phyloP scores from a whole-genome alignment of 2,888 invertebrate genomes.

The Sesamia inferens region DNA sequence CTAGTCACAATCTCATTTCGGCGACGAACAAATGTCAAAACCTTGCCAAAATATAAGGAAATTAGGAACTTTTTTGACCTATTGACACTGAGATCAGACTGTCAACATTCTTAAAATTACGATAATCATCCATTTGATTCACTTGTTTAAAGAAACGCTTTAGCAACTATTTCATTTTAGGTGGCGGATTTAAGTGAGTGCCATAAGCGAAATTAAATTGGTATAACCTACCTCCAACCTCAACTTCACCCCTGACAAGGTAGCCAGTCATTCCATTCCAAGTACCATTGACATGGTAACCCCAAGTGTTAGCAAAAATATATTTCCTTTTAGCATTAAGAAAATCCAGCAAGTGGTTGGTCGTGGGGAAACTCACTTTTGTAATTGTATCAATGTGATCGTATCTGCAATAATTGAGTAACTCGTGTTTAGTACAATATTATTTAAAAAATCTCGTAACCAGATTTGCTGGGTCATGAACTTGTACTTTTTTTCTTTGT shows the following conservation, averaged over 20 bases:
- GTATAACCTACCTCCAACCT: slow-evolving; percentile 89
- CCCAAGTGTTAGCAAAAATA: slow-evolving; percentile 90
- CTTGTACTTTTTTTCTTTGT: slow-evolving; percentile 14
- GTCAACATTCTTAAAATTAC: too few relatives aligned
- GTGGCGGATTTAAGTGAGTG: neutral
- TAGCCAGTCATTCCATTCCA: slow-evolving; percentile 93
- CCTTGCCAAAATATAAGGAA: too few relatives aligned
- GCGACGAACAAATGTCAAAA: too few relatives aligned
- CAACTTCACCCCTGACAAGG: slow-evolving; percentile 89
- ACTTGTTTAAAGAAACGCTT: neutral
- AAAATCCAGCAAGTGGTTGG: slow-evolving; percentile 89
- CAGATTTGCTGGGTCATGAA: slow-evolving; percentile 25
- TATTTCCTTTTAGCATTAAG: slow-evolving; percentile 90
- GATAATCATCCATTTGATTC: neutral
- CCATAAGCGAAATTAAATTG: neutral
- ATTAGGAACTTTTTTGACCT: too few relatives aligned
- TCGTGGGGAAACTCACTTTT: slow-evolving; percentile 91
- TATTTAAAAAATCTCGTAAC: slow-evolving; percentile 1
- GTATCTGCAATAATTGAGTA: slow-evolving; percentile 74
- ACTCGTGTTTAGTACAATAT: slow-evolving; percentile 11
- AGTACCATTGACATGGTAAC: slow-evolving; percentile 89
- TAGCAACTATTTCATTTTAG: neutral
- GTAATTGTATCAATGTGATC: slow-evolving; percentile 91
- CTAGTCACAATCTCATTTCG: too few relatives aligned
- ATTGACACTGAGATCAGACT: too few relatives aligned